Base-by-base conservation (phyloP, 1,140 invertebrate species). In the Ephestia elutella region DNA sequence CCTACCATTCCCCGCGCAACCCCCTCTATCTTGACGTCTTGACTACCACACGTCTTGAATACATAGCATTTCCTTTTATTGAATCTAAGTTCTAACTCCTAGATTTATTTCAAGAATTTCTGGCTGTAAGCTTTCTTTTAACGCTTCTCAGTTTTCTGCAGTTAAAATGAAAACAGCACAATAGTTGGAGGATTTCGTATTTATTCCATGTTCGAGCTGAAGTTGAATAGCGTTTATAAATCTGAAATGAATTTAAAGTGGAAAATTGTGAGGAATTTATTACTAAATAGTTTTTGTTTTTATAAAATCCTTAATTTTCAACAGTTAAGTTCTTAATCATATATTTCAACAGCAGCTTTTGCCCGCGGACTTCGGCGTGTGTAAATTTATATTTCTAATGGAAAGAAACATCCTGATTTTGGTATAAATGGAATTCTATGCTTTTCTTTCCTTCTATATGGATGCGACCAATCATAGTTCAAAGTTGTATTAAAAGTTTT, bases 21-120 rank as follows among this genome's bases (percentile, higher is more conserved):
- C 9, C 20, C 13, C 4, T 3, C 18, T 50, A 9, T 5, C 20
- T 20, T 50, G 13, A 25, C 19, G 19, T 25, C 50, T 53, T 53
- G n/a, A n/a, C 50, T 53, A 15, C 21, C n/a, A n/a, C 50, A 53
- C 20, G 19, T 28, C 13, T 11, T 25, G 50, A 53, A 53, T 25
- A 53, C 21, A 53, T 25, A 25, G 50, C 50, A 25, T 53, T 53
- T 53, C 21, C 13, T 53, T 53, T 53, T 53, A 53, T 53, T 53
- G 50, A 53, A 53, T 53, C 21, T 25, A 53, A 53, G 38, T 44
- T 44, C 38, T 15, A 44, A 44, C 38, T 44, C 7, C 38, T 15
- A 44, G 38, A 44, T 44, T 44, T 44, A 44, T 44, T 44, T 44
- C 38, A n/a, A n/a, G 38, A 44, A 15, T 15, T 44, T 44, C 38